Evolutionary conservation across 2,888 invertebrate species (phyloP).

Genomic region (Hypsopygia costalis): DNA sequence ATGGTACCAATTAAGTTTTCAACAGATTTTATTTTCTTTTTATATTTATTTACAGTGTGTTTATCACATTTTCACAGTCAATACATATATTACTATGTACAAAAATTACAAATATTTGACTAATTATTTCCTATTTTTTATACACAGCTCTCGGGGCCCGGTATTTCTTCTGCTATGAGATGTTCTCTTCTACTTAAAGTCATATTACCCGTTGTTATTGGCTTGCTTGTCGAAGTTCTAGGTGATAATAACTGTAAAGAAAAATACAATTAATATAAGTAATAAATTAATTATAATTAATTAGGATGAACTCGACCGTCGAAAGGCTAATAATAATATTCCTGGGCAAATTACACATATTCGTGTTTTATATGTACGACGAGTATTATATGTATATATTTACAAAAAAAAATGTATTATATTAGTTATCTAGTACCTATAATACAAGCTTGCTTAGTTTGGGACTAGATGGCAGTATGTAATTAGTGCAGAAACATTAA

Average conservation of each 20-base stretch:
- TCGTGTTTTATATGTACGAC: no score
- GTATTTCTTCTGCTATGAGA: conserved; percentile 73
- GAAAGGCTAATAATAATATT: no score
- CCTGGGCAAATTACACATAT: no score
- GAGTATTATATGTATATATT: no score
- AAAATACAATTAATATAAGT: conserved; percentile 13
- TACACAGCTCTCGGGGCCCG: conserved; percentile 76
- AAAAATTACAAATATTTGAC: conserved; percentile 26
- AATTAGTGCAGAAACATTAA: no score
- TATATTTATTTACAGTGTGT: conserved; percentile 53
- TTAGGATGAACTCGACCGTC: no score
- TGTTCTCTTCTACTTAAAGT: conserved; percentile 69
- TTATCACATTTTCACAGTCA: conserved; percentile 68
- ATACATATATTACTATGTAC: conserved; percentile 52
- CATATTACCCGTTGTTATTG: conserved; percentile 42
- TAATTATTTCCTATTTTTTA: conserved; percentile 30
- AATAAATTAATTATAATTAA: no score
- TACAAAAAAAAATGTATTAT: no score
- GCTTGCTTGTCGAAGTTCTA: conserved; percentile 47
- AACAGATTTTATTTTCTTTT: conserved; percentile 38
- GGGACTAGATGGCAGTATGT: no score
- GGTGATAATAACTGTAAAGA: conserved; percentile 50
- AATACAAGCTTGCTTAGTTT: no score
- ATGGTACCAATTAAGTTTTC: conserved; percentile 3
- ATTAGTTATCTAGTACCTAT: no score